A percentile compares a stretch with the other conserved stretches of the same genome.
These are phyloP conservation scores for Limnephilus auricula DNA, from an alignment of 2,888 invertebrate genomes.

Conservation along the genomic window DNA sequence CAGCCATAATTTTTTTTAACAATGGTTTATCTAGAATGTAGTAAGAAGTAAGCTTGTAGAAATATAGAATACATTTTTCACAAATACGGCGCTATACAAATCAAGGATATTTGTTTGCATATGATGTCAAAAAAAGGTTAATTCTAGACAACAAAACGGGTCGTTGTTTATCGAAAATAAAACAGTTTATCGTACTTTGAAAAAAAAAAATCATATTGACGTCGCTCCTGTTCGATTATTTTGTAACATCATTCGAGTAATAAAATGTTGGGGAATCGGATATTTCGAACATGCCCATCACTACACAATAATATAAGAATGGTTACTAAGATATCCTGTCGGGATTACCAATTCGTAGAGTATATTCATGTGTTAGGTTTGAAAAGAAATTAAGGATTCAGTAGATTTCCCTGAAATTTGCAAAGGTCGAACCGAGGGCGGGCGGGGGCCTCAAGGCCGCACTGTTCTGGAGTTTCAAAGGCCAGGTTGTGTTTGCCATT, in stretches of 20 bases:
- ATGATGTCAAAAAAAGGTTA: too few species aligned
- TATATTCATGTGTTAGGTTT: not conserved
- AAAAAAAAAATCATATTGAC: too few species aligned
- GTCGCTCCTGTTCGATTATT: not conserved
- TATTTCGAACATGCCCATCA: not conserved
- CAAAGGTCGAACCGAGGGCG: slow-evolving; percentile 3
- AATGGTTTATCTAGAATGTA: too few species aligned
- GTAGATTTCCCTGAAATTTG: not conserved
- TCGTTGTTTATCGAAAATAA: too few species aligned
- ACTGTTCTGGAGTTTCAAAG: slow-evolving; percentile 11
- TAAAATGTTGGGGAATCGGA: not conserved
- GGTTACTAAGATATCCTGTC: not conserved
- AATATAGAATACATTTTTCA: too few species aligned
- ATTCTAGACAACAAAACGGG: too few species aligned
- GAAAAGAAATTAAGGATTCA: slow-evolving; percentile 21
- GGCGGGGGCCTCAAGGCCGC: not conserved
- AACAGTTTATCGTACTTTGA: accelerated
- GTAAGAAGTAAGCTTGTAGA: too few species aligned
- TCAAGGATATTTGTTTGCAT: too few species aligned
- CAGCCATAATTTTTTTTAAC: too few species aligned
- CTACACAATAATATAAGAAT: not conserved
- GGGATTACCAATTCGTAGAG: not conserved
- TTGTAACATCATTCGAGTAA: not conserved
- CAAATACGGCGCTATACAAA: too few species aligned
- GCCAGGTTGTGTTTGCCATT: slow-evolving; percentile 39